A percentile compares a stretch with the other conserved stretches of the same genome.
Conservation (phyloP, 1,140 invertebrate species). For the Drosophila tsacasi region DNA sequence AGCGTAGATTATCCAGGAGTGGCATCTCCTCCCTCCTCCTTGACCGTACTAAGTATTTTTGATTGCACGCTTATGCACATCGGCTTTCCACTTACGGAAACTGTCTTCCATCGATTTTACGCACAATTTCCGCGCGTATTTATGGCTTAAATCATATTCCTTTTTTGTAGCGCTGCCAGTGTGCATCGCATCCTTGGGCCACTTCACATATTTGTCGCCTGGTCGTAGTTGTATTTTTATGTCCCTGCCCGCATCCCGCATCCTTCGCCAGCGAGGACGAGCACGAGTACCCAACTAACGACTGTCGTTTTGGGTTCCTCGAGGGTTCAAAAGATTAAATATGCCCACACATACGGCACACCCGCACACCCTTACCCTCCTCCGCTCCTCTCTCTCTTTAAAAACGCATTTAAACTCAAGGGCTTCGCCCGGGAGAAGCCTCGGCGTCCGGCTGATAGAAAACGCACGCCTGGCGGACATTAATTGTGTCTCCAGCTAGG, state of each 20-base stretch:
- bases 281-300: slow-evolving; percentile 28
- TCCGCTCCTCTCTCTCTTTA: neutral
- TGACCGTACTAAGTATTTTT: slow-evolving; percentile 32
- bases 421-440: neutral
- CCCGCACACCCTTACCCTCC: neutral
- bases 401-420: slow-evolving; percentile 23
- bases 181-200: neutral
- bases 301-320: slow-evolving; percentile 21
- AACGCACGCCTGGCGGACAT: slow-evolving; percentile 18
- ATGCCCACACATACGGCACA: slow-evolving; percentile 22
- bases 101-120: slow-evolving; percentile 31
- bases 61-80: slow-evolving; percentile 34
- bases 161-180: neutral
- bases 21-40: neutral
- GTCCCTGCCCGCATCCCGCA: slow-evolving; percentile 30
- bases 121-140: slow-evolving; percentile 57
- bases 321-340: slow-evolving; percentile 53
- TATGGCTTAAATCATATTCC: slow-evolving; percentile 57
- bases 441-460: neutral
- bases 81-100: slow-evolving; percentile 28
- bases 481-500: slow-evolving; percentile 24
- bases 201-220: slow-evolving; percentile 10
- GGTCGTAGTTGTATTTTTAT: slow-evolving; percentile 31
- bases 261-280: slow-evolving; percentile 4
- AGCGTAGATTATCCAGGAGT: no score